Conservation (phyloP, 2,797 vertebrate species). For the Bradypus variegatus region DNA sequence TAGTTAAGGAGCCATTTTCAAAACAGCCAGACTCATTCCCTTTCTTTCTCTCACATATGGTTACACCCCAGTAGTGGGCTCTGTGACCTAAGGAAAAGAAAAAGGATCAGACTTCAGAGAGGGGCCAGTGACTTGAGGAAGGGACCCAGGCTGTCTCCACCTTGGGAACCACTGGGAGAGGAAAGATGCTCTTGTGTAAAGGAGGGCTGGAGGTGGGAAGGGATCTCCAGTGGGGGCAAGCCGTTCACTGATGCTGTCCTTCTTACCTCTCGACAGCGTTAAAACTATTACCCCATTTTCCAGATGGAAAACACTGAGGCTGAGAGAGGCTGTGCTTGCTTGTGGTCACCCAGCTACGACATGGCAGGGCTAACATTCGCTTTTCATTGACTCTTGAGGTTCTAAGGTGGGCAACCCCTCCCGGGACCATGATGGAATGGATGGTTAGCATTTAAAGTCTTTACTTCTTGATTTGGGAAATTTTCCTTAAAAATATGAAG, state of each 20-base stretch:
- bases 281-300: not conserved
- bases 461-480: not conserved
- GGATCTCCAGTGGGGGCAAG: not conserved
- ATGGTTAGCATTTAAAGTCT: not conserved
- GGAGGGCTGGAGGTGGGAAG: not conserved
- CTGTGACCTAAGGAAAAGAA: not conserved
- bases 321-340: not conserved
- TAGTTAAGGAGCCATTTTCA: slow-evolving; percentile 46
- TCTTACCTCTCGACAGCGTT: not conserved
- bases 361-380: not conserved
- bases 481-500: not conserved
- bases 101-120: not conserved
- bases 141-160: not conserved
- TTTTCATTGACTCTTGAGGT: not conserved
- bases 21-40: not conserved
- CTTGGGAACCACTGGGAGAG: not conserved
- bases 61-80: not conserved
- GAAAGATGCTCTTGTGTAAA: not conserved
- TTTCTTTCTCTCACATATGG: not conserved
- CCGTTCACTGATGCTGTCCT: not conserved
- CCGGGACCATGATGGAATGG: not conserved
- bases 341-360: not conserved
- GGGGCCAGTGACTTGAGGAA: not conserved
- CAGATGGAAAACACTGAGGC: slow-evolving; percentile 15
- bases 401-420: not conserved